phyloP scores from a whole-genome alignment of 1,140 invertebrate species.

The Apis florea region DNA sequence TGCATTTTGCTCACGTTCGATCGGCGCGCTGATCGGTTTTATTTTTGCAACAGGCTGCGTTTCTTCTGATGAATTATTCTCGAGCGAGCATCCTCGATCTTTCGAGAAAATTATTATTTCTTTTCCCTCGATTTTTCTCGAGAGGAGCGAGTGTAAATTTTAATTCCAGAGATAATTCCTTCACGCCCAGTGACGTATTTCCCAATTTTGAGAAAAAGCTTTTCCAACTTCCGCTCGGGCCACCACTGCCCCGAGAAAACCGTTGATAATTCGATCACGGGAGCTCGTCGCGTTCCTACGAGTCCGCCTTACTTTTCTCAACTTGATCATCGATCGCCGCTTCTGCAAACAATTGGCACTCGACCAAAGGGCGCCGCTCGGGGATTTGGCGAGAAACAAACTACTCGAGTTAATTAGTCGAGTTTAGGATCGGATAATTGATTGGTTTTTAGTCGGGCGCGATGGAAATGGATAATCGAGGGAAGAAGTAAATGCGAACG shows the following conservation, averaged over 20 bases:
- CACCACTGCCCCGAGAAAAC: neutral
- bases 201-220: too few relatives aligned
- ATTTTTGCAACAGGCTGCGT: conserved; percentile 21
- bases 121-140: too few relatives aligned
- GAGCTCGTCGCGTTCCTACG: neutral
- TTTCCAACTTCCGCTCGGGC: neutral
- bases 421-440: too few relatives aligned
- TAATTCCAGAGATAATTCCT: too few relatives aligned
- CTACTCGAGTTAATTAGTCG: neutral
- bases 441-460: too few relatives aligned
- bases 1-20: neutral
- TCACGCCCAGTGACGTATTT: too few relatives aligned
- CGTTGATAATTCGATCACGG: conserved; percentile 7
- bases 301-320: neutral
- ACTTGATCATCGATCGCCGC: conserved; percentile 23
- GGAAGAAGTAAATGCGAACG: too few relatives aligned
- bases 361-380: conserved; percentile 9
- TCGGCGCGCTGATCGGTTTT: neutral
- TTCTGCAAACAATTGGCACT: conserved; percentile 47
- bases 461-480: too few relatives aligned
- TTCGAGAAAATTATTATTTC: too few relatives aligned
- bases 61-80: conserved; percentile 7
- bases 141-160: too few relatives aligned
- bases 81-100: neutral
- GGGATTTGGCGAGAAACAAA: too few relatives aligned